Evolutionary conservation across 2,797 vertebrate species (phyloP).

Genomic region (Danionella dracula): DNA sequence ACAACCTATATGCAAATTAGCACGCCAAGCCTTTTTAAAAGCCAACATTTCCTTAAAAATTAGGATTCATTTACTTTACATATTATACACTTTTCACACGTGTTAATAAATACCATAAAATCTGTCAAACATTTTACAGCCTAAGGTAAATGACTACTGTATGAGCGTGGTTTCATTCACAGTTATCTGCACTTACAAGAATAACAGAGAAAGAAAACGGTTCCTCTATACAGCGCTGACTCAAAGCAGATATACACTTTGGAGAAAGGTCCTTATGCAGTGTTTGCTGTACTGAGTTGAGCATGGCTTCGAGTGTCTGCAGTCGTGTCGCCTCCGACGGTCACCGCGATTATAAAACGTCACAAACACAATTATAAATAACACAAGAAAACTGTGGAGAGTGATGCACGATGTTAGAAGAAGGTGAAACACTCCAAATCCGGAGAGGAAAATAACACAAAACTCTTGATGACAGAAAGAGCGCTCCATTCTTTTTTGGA

Average conservation of each 20-base stretch:
- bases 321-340: background rate
- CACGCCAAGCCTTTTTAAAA: slow-evolving; percentile 71
- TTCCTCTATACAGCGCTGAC: slow-evolving; percentile 49
- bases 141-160: slow-evolving; percentile 57
- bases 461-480: too few relatives aligned
- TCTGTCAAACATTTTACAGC: slow-evolving; percentile 67
- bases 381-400: slow-evolving; percentile 32
- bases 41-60: slow-evolving; percentile 70
- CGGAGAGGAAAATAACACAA: background rate
- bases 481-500: too few relatives aligned
- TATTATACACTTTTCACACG: slow-evolving; percentile 74
- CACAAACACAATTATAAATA: slow-evolving; percentile 35
- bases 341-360: slow-evolving; percentile 24
- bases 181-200: slow-evolving; percentile 58
- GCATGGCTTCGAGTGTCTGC: background rate
- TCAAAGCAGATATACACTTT: slow-evolving; percentile 47
- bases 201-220: slow-evolving; percentile 38
- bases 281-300: slow-evolving; percentile 30
- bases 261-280: slow-evolving; percentile 46
- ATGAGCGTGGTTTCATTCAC: slow-evolving; percentile 60
- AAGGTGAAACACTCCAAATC: slow-evolving; percentile 61
- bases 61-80: slow-evolving; percentile 77
- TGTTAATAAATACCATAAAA: slow-evolving; percentile 82
- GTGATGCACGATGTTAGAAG: slow-evolving; percentile 26
- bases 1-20: slow-evolving; percentile 66